A percentile compares a stretch with the other conserved stretches of the same genome.
Conservation (phyloP, 2,888 invertebrate genomes). For the Cactoblastis cactorum region DNA sequence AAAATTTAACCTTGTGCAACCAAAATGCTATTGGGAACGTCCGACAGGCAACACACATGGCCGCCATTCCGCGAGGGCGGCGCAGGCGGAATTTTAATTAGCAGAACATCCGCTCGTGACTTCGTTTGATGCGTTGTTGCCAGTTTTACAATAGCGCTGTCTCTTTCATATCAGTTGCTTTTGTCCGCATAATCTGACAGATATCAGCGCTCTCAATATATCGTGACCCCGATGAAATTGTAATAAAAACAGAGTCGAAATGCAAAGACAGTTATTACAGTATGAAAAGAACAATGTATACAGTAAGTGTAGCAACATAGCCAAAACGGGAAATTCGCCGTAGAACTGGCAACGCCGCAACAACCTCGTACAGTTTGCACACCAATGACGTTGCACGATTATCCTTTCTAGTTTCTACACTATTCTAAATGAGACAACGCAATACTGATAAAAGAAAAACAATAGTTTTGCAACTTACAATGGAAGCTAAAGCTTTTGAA, state of each 20-base stretch:
- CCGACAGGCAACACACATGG: conserved; percentile 70
- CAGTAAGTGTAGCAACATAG: conserved; percentile 59
- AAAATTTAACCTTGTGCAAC: conserved; percentile 76
- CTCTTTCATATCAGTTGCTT: conserved; percentile 49
- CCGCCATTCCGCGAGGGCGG: conserved; percentile 79
- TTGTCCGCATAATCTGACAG: conserved; percentile 36
- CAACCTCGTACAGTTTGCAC: conserved; percentile 63
- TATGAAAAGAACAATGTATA: conserved; percentile 63
- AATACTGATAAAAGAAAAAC: conserved; percentile 74
- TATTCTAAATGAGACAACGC: conserved; percentile 71
- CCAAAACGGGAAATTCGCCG: conserved; percentile 66
- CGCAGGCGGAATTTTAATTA: conserved; percentile 80
- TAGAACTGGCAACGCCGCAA: conserved; percentile 71
- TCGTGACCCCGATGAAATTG: conserved; percentile 40
- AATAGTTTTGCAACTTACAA: conserved; percentile 62
- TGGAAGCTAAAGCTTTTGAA: conserved; percentile 53
- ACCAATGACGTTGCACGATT: conserved; percentile 72
- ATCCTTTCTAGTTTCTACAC: conserved; percentile 75
- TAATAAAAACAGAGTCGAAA: conserved; percentile 41
- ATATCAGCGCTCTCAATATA: conserved; percentile 38
- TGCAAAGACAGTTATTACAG: conserved; percentile 22
- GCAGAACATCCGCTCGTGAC: conserved; percentile 79
- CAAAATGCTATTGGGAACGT: conserved; percentile 71
- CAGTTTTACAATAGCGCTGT: conserved; percentile 52
- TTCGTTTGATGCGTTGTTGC: conserved; percentile 69